These are phyloP conservation scores for Smittia sp. DNA, from an alignment of 2,888 invertebrate genomes.

Conservation along the genomic window DNA sequence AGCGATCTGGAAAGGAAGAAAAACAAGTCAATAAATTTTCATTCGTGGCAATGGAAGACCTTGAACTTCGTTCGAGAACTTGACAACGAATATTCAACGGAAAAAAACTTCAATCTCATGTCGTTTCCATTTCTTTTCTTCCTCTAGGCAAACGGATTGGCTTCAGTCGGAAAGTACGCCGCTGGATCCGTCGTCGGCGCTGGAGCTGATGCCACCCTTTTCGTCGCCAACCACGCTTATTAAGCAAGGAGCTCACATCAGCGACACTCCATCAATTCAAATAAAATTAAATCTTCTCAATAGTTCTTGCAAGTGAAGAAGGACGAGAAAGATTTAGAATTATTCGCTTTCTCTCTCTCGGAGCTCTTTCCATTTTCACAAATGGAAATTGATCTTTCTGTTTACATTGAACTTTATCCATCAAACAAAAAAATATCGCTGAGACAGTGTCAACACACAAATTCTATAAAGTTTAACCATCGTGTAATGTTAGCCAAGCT, in stretches of 20 bases:
- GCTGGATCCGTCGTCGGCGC: constrained; percentile 82
- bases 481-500: too few relatives aligned
- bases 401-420: neutral
- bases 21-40: constrained; percentile 38
- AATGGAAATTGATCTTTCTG: constrained; percentile 37
- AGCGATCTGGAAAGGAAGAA: neutral
- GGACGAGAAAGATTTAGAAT: neutral
- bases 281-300: neutral
- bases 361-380: neutral
- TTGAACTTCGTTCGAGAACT: constrained; percentile 30
- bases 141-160: constrained; percentile 84
- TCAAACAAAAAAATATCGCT: neutral
- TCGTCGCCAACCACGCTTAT: constrained; percentile 95
- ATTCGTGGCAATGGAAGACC: constrained; percentile 7
- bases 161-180: constrained; percentile 85
- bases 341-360: neutral
- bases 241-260: constrained; percentile 56
- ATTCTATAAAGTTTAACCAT: too few relatives aligned
- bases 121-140: constrained; percentile 38
- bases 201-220: constrained; percentile 84
- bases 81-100: neutral
- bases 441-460: neutral
- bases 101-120: neutral
- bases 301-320: neutral
- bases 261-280: neutral